These are phyloP conservation scores for Caenorhabditis inopinata DNA, from an alignment of 1,140 invertebrate species.

Conservation along the genomic window DNA sequence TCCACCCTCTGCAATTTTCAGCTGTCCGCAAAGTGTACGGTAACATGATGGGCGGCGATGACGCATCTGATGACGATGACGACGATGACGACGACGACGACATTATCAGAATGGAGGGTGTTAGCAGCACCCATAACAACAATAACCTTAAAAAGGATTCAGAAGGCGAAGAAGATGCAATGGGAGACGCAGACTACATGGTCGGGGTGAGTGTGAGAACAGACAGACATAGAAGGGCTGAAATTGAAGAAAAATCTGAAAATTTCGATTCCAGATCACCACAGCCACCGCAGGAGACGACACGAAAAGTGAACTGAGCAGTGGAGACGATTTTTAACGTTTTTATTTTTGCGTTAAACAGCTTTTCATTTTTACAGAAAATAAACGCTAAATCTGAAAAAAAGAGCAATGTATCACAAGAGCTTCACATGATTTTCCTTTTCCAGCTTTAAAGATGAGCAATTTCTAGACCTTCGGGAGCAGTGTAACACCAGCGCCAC, in stretches of 20 bases:
- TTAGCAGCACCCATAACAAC: background rate
- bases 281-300: background rate
- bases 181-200: background rate
- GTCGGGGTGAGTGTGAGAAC: background rate
- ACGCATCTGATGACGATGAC: constrained; percentile 49
- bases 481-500: too few relatives aligned
- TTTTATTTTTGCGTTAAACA: too few relatives aligned
- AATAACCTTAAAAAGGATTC: too few relatives aligned
- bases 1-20: too few relatives aligned
- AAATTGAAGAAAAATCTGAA: background rate
- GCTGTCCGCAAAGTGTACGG: constrained; percentile 48
- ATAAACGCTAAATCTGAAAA: too few relatives aligned
- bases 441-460: too few relatives aligned
- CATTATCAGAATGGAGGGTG: background rate
- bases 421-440: too few relatives aligned
- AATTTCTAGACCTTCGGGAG: too few relatives aligned
- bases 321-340: constrained; percentile 40
- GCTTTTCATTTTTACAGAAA: too few relatives aligned
- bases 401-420: too few relatives aligned
- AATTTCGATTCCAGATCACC: background rate
- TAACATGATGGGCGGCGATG: constrained; percentile 51
- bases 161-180: background rate
- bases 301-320: constrained; percentile 29
- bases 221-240: background rate
- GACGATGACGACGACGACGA: constrained; percentile 24